Evolutionary conservation across 2,888 invertebrate genomes (phyloP), one percentile per base, ranked within the genome.

Genomic region (Linnaemya tessellans): DNA sequence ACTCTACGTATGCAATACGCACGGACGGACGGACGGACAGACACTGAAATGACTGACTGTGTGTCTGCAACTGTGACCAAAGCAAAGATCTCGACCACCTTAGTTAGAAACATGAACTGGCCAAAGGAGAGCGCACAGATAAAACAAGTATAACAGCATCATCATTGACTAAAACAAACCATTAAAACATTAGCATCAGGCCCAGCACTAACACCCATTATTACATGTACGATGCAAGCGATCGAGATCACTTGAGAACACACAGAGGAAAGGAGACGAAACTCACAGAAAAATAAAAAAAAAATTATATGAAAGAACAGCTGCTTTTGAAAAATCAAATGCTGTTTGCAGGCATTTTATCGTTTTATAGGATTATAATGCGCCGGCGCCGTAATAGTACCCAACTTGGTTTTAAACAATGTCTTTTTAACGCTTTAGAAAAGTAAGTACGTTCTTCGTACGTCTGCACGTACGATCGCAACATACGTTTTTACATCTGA

Each of bases 301-400:
- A 79, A 62, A 38, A 70, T 62, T 49, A 49, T 56, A 65, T 13
- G 71, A 67, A 73, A 73, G 65, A 85, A 80, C 85, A 85, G 82
- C 85, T 85, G 85, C 85, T 82, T 71, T 70, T 41, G 60, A 54
- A 58, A 79, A 74, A 46, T 51, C 35, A 62, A 62, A 60, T 51
- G 30, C 43, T 43, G 13, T 18, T 56, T 13, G 13, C 43, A 10
- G 49, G 56, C 15, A 15, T 49, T 18, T 64, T 38, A 60, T 60
- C 13, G 58, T 84, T 62, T 75, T 67, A 79, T 79, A 68, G 79
- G 84, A 82, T 82, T 79, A 74, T 82, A 82, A 60, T 85, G 82
- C 85, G 82, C 85, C 71, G 85, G 85, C 85, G 85, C 85, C 85
- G 82, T 65, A 80, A 75, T 54, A 82, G 82, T 85, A 75, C 82